Conservation (phyloP, 2,888 invertebrate genomes). For the Philopedon plagiatum region DNA sequence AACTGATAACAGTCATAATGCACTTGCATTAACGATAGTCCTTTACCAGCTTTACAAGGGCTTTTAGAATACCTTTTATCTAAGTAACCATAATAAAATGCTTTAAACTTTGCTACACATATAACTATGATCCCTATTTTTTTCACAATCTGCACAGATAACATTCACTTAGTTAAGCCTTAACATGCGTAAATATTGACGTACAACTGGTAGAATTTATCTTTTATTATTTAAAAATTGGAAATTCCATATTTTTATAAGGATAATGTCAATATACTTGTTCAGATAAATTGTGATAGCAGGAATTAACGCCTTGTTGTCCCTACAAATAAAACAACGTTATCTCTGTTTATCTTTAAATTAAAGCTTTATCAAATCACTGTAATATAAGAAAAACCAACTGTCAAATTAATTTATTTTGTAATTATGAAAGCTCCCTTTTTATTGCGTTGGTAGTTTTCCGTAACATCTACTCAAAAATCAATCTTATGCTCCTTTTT, state of each 20-base stretch:
- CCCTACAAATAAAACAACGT: not conserved
- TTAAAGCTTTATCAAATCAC: not conserved
- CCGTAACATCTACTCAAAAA: too few species aligned
- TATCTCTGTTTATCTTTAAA: not conserved
- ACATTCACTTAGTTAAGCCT: not conserved
- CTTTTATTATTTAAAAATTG: constrained; percentile 2
- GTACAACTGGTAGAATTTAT: not conserved
- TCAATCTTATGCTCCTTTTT: too few species aligned
- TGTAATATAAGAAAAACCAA: not conserved
- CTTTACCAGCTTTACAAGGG: too few species aligned
- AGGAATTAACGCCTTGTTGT: not conserved
- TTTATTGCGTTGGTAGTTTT: too few species aligned
- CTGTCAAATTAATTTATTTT: not conserved
- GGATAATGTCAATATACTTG: not conserved
- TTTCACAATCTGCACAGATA: too few species aligned
- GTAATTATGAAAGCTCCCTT: not conserved
- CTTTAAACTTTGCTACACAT: too few species aligned
- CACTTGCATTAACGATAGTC: too few species aligned
- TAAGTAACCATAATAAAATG: too few species aligned
- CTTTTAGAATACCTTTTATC: too few species aligned
- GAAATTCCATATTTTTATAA: not conserved
- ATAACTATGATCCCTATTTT: too few species aligned
- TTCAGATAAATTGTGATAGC: not conserved
- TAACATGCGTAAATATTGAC: not conserved
- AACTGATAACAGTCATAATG: too few species aligned